Base-by-base conservation (phyloP, 2,888 invertebrate genomes). In the Tholera decimalis region DNA sequence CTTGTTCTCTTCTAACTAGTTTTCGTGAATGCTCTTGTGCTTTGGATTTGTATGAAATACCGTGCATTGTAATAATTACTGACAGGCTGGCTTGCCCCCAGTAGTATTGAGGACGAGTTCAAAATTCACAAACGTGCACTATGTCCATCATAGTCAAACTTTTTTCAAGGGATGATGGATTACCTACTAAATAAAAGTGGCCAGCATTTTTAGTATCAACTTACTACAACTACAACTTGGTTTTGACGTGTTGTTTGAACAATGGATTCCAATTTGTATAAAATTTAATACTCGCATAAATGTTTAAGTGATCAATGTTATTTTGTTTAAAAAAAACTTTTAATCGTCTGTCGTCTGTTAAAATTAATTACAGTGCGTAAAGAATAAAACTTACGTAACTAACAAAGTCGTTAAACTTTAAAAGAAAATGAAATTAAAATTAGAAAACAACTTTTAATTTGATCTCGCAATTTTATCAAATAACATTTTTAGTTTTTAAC, bases 101-200 rank as follows among this genome's bases (percentile, higher is more conserved):
- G 6, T 7, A 28, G 0, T 11, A 13, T 57, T 24, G 35, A 11
- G 22, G 24, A 22, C 9, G 13, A 28, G 24, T 57, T 35, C 28
- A 49, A 49, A 57, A 41, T 28, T 41, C 9, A 64, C 41, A 24
- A 20, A 44, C n/a, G 6, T 50, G 49, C 49, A 59, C 8, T 33
- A 30, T 5, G 9, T 8, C 18, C 11, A 35, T 58, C 18, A 58
- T 9, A 26, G 3, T 15, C 7, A 13, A 1, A 11, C n/a, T 6
- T 24, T 50, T 37, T 6, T n/a, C 33, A 9, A 15, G 30, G 11
- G 35, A 28, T 70, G 30, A 60, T 44, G 8, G 7, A 30, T 37
- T 26, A 57, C 26, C 8, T 15, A 70, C 49, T 43, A 58, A 70
- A 59, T 43, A 58, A 44, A 28, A 33, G 11, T 20, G 11, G n/a